phyloP scores from a whole-genome alignment of 2,888 invertebrate species.

The Drosophila birchii region DNA sequence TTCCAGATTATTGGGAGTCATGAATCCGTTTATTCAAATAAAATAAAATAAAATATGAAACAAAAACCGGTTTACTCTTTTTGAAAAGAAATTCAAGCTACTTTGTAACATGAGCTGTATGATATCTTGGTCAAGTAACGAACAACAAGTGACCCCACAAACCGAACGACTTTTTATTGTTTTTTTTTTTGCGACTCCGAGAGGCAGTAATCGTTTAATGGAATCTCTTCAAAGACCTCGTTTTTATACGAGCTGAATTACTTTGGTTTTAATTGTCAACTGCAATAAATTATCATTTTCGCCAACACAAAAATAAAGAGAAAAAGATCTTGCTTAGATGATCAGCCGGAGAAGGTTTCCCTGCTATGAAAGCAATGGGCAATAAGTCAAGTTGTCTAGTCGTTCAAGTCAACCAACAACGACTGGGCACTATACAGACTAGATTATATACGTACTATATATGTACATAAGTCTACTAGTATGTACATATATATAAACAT shows the following conservation, averaged over 20 bases:
- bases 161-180: not conserved
- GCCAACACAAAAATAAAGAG: constrained; percentile 5
- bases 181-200: not conserved
- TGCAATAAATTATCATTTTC: constrained; percentile 56
- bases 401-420: constrained; percentile 30
- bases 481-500: constrained; percentile 50
- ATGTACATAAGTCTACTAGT: not conserved
- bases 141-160: constrained; percentile 6
- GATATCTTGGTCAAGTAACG: constrained; percentile 11
- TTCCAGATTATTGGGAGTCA: no score
- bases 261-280: constrained; percentile 49
- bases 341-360: constrained; percentile 22
- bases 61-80: not conserved
- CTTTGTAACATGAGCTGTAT: constrained; percentile 10
- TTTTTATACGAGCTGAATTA: constrained; percentile 15
- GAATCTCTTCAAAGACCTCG: constrained; percentile 24
- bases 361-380: constrained; percentile 30
- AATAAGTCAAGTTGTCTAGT: constrained; percentile 51
- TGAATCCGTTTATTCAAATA: no score
- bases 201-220: constrained; percentile 21
- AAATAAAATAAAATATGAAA: not conserved
- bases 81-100: constrained; percentile 1
- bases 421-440: constrained; percentile 8
- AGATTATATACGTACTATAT: not conserved
- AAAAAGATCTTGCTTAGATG: constrained; percentile 51